Base-by-base conservation (phyloP, 2,888 invertebrate genomes). In the Operophtera brumata region DNA sequence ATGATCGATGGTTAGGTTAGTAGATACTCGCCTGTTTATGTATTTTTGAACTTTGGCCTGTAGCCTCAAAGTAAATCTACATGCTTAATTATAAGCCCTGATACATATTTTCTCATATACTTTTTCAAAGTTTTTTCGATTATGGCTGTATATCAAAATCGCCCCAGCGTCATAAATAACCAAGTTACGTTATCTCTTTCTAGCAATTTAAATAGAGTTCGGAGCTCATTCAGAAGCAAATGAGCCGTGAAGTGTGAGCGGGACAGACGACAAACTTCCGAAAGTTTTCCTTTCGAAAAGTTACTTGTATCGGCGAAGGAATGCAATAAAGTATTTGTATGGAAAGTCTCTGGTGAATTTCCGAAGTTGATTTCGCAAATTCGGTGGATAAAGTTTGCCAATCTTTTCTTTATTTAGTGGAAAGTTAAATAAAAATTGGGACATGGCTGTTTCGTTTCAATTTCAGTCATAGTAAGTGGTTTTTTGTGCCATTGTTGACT, bases 191-290 rank as follows among this genome's bases (percentile, higher is more conserved):
- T 62, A 65, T 59, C 62, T 58, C 59, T 59, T 52, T 59, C 57
- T 59, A 64, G 62, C 61, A 61, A 65, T 70, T 68, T 66, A 67
- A 69, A 69, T 70, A 62, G 57, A 69, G 63, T 65, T 61, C 48
- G 37, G 43, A 66, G 57, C 62, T 65, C 65, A 64, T 67, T 69
- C 65, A 63, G 63, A 54, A 57, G 57, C 64, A 69, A 69, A 70
- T 66, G 70, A 70, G 66, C 63, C 70, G 59, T 59, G 63, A 56
- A 57, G 55, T 53, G 52, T 14, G 56, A 58, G 61, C 49, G 54
- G 40, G 52, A 53, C 40, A 53, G 57, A 60, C 50, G 60, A 45
- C 56, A 48, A 59, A 61, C 54, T 64, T 61, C 34, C 30, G 11
- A 35, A 56, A 62, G 58, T 52, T 52, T 57, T 41, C 37, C 60